These are phyloP conservation scores for Mastomys natalensis DNA, from an alignment of 2,113 vertebrate species.

Conservation along the genomic window DNA sequence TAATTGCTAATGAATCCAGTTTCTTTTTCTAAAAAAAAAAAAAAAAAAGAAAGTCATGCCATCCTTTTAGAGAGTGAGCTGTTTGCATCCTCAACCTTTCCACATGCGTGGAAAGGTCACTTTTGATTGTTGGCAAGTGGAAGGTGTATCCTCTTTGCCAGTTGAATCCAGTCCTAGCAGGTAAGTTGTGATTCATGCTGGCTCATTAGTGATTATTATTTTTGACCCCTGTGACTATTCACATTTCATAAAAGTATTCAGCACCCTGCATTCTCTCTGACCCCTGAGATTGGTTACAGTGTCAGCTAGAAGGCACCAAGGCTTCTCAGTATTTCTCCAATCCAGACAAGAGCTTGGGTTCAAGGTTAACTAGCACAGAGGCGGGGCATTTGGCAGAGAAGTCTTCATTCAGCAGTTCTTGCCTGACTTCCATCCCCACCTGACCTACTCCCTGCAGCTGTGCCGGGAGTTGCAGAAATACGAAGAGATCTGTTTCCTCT, in stretches of 20 bases:
- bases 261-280: neutral
- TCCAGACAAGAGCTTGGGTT: neutral
- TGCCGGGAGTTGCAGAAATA: slow-evolving; percentile 21
- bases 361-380: neutral
- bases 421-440: neutral
- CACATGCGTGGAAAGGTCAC: neutral
- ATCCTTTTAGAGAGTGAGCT: slow-evolving; percentile 51
- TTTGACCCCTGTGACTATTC: neutral
- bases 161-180: neutral
- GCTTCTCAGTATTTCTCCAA: neutral
- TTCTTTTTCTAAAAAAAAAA: slow-evolving; percentile 32
- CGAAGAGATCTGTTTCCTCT: slow-evolving; percentile 54
- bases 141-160: neutral
- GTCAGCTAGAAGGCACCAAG: neutral
- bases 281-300: neutral
- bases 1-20: slow-evolving; percentile 78
- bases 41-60: slow-evolving; percentile 48
- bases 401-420: neutral
- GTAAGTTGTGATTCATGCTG: slow-evolving; percentile 23
- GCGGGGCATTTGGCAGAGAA: neutral
- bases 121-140: neutral
- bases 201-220: neutral
- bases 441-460: slow-evolving; percentile 47
- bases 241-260: slow-evolving; percentile 23
- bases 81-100: slow-evolving; percentile 6